These are phyloP conservation scores for Pristiophorus japonicus DNA, from an alignment of 2,113 vertebrate genomes.

Conservation along the genomic window DNA sequence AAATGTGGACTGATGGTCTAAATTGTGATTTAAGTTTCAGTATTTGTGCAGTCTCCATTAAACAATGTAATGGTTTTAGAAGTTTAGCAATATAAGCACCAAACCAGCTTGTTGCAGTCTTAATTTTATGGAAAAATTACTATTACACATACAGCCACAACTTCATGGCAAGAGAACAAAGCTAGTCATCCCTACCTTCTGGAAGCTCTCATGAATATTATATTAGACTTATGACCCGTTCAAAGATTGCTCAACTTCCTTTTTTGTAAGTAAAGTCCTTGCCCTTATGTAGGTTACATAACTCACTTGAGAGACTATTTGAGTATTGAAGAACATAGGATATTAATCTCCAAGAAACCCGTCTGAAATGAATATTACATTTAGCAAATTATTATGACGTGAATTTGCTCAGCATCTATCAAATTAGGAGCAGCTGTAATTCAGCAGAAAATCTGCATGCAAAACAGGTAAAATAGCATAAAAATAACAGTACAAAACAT, in stretches of 20 bases:
- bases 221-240: background rate
- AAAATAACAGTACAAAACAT: background rate
- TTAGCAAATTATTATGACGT: background rate
- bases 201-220: background rate
- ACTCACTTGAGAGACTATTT: background rate
- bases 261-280: background rate
- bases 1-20: background rate
- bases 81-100: background rate
- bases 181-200: background rate
- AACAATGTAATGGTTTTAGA: background rate
- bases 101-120: background rate
- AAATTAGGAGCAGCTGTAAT: background rate
- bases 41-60: background rate
- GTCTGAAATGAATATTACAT: background rate
- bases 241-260: conserved; percentile 7
- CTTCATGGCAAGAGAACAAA: background rate
- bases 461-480: background rate
- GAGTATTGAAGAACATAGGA: background rate
- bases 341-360: background rate
- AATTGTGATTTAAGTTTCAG: background rate
- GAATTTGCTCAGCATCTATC: background rate
- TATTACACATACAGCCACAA: background rate
- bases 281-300: background rate
- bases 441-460: background rate
- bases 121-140: background rate